Base-by-base conservation (phyloP, 2,888 invertebrate genomes). In the Eupeodes latifasciatus region DNA sequence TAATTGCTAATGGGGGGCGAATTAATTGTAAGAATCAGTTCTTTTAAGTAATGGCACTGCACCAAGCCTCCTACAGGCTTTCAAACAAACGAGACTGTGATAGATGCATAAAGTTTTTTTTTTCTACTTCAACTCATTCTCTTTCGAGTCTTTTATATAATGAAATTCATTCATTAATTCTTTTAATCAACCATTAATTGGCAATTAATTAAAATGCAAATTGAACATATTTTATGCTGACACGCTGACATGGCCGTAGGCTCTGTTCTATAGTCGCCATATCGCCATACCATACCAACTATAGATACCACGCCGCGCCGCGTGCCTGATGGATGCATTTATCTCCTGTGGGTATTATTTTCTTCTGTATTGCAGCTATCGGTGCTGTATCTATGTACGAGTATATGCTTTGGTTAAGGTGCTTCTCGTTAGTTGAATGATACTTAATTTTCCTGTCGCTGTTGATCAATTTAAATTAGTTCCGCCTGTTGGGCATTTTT, bases 171-270 rank as follows among this genome's bases (percentile, higher is more conserved):
- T 88, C 84, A 88, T 88, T 85, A 81, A 88, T 88, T 88, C 88
- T 75, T 85, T 88, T 88, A 88, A 88, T 88, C 88, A 85, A 81
- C 81, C 88, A 88, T 90, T 91, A 91, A 91, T 91, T 90, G 90
- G 89, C 91, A 90, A 90, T 90, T 90, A 91, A 91, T 90, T 91
- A 90, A 91, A 90, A 90, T 90, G 90, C 90, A 90, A 91, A 91
- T 91, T 90, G 81, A 85, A 85, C 79, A 89, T 85, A 82, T 86
- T 89, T 87, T 86, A 86, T 81, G 86, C 86, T 89, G 90, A 90
- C 90, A 90, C 90, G 90, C 90, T 90, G 84, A 77, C 90, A 80
- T 80, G 85, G 89, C 87, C 90, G 87, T 89, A 87, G 89, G 77
- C 44, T 27, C 34, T 47, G 47, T 19, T 19, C 16, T 64, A n/a